phyloP scores from a whole-genome alignment of 2,888 invertebrate species.

The Caenorhabditis becei region DNA sequence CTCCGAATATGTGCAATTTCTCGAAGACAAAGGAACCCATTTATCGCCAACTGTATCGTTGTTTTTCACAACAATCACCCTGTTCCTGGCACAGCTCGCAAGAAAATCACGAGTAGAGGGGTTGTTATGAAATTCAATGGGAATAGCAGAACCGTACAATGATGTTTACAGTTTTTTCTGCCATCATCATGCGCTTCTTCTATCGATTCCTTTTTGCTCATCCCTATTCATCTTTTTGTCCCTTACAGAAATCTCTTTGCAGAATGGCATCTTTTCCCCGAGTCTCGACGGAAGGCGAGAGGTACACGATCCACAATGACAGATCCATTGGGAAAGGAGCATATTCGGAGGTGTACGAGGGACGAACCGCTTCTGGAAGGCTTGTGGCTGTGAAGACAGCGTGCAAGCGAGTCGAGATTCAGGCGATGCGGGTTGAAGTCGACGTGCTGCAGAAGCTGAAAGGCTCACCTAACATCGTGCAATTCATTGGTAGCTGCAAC shows the following conservation, averaged over 20 bases:
- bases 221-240: not conserved
- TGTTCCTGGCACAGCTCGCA: too few relatives aligned
- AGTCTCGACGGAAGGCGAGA: slow-evolving; percentile 21
- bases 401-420: slow-evolving; percentile 27
- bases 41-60: too few relatives aligned
- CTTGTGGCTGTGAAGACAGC: slow-evolving; percentile 57
- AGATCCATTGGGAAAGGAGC: slow-evolving; percentile 49
- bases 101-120: too few relatives aligned
- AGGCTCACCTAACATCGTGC: slow-evolving; percentile 51
- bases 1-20: not conserved
- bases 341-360: slow-evolving; percentile 49
- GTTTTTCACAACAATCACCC: too few relatives aligned
- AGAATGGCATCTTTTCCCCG: slow-evolving; percentile 26
- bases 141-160: too few relatives aligned
- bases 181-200: too few relatives aligned
- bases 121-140: too few relatives aligned
- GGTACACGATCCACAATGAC: slow-evolving; percentile 32
- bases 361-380: slow-evolving; percentile 47
- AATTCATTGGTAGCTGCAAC: slow-evolving; percentile 50
- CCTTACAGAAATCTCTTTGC: not conserved
- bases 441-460: slow-evolving; percentile 45
- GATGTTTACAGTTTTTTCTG: too few relatives aligned
- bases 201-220: not conserved
- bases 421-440: slow-evolving; percentile 45
- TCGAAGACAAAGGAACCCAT: too few relatives aligned